Evolutionary conservation across 1,140 invertebrate genomes (phyloP), one percentile per base, ranked within the genome.

Genomic region (Mylabris phalerata): DNA sequence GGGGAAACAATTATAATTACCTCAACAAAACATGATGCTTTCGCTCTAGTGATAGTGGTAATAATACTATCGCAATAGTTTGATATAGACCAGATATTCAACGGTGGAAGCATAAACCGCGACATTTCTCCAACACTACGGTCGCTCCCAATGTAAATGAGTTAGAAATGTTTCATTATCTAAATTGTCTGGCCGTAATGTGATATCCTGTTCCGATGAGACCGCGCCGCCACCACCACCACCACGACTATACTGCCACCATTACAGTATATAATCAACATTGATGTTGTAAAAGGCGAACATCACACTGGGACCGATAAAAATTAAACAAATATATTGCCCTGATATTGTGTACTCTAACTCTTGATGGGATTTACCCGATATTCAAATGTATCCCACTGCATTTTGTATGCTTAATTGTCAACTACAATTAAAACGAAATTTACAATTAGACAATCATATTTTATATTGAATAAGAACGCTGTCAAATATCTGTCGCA

Each of bases 161-260:
- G 63, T 60, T 60, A 63, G 63, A 65, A 68, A 61, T 59, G 65
- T 67, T 32, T 67, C 67, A 69, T 69, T 69, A 67, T 67, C 65
- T 67, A 67, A 69, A 69, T 67, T 67, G 67, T 62, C 67, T 62
- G 65, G 57, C 56, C 57, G 65, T 67, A 68, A 68, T 63, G 63
- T 55, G 63, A 67, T 68, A 68, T 63, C 61, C 56, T 58, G 50
- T 62, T 57, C 59, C 63, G 55, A 62, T 61, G 61, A 57, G 63
- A 58, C 59, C 66, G 54, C 58, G 26, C 57, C 50, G 40, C 4
- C 9, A 9, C 9, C 49, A 54, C 19, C 19, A 19, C 19, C 19
- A 19, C 19, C 44, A 54, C 52, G 54, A 44, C 49, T 44, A 59
- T 7, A 4, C 32, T 27, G 4, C 32, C 4, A 32, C 32, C 32